These are phyloP conservation scores for Dipodomys stephensi DNA, from an alignment of 2,113 vertebrate species.

Conservation along the genomic window DNA sequence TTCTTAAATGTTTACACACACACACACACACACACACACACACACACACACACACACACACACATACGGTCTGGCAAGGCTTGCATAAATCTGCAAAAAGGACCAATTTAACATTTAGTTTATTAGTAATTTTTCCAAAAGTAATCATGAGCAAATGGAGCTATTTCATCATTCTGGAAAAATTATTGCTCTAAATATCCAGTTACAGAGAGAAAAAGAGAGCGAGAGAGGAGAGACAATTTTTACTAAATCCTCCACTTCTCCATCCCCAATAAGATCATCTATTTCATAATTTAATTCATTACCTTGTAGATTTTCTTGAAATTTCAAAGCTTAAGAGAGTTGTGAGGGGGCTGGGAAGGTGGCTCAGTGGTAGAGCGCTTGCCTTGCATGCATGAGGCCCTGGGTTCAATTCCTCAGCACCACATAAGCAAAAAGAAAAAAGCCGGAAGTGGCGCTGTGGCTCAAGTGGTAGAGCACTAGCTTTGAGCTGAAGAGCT, in stretches of 20 bases:
- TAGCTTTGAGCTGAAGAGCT: too few relatives aligned
- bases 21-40: neutral
- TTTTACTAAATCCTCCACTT: neutral
- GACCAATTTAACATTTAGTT: neutral
- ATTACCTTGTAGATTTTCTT: neutral
- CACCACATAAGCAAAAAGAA: too few relatives aligned
- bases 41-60: neutral
- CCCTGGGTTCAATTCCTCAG: too few relatives aligned
- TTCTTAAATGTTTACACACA: neutral
- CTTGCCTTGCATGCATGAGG: too few relatives aligned
- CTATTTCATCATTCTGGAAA: slow-evolving; percentile 14
- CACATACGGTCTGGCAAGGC: neutral
- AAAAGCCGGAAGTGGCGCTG: too few relatives aligned
- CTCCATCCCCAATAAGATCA: neutral
- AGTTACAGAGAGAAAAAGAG: neutral
- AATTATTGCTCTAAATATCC: slow-evolving; percentile 36
- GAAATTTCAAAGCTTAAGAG: slow-evolving; percentile 37
- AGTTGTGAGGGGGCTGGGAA: too few relatives aligned
- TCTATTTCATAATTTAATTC: neutral
- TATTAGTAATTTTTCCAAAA: slow-evolving; percentile 28
- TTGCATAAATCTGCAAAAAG: slow-evolving; percentile 22
- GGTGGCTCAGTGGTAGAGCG: too few relatives aligned
- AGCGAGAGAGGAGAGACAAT: neutral
- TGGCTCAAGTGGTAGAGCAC: too few relatives aligned
- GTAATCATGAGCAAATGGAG: slow-evolving; percentile 38